Evolutionary conservation across 2,797 vertebrate genomes (phyloP), one percentile per base, ranked within the genome.

Genomic region (Philypnodon macrostomus): DNA sequence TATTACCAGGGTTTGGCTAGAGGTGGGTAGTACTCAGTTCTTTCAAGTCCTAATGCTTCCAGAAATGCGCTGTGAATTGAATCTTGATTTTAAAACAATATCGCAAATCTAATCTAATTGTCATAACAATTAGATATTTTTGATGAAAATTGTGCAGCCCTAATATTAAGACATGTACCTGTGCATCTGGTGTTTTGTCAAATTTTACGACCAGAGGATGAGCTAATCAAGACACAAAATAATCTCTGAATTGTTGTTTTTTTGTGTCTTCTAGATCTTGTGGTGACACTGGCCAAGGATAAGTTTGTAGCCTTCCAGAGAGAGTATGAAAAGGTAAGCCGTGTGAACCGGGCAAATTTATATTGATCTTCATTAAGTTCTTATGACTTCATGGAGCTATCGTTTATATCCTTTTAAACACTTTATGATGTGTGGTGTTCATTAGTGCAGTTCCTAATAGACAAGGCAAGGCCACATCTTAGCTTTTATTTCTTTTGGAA

Each of bases 241-340:
- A 14, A 4, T n/a, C n/a, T n/a, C n/a, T n/a, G 14, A 36, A 36
- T 13, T 4, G 17, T 15, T 56, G n/a, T 68, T 40, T 34, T 41
- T 50, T 21, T 60, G 16, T 68, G 12, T 87, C 48, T 64, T 83
- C 34, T 87, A 91, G 90, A 91, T 79, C 88, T 91, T 27, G 73
- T 90, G 50, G 79, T 88, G 45, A 83, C 72, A 71, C 60, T 91
- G 63, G 84, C 86, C 12, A 89, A 89, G 73, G 87, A 91, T 63
- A 88, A 79, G 69, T 90, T 90, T 42, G 87, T 77, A 74, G 78
- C 83, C 60, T 67, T 88, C 65, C 85, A 90, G 58, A 79, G 77
- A 0, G 89, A 91, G 58, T 90, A 90, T 51, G 85, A 89, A 70
- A 90, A 91, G 89, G 90, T 91, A 86, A 86, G 27, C 0, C 16